phyloP scores from a whole-genome alignment of 2,888 invertebrate genomes.

The Eristalinus sepulchralis region DNA sequence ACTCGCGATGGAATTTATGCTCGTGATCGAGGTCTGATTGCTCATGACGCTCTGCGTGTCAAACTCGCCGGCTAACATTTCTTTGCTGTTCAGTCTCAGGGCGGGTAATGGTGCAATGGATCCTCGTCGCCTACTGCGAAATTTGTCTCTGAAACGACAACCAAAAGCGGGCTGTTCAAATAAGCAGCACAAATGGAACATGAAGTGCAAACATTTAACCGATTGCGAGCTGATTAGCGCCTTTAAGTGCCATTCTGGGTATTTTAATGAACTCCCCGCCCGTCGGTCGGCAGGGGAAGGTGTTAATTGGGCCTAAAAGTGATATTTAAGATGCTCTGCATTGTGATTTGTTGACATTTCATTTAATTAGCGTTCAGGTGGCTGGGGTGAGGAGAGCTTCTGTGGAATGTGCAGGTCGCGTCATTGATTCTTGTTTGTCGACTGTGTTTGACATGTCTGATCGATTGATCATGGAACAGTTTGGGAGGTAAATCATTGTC shows the following conservation, averaged over 20 bases:
- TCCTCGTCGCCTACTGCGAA: slow-evolving; percentile 85
- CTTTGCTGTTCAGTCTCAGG: slow-evolving; percentile 82
- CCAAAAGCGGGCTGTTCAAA: slow-evolving; percentile 1
- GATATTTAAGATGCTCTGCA: neutral
- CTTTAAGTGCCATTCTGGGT: neutral
- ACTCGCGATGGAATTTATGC: slow-evolving; percentile 92
- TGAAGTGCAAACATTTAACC: neutral
- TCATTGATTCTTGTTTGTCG: neutral
- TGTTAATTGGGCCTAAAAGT: neutral
- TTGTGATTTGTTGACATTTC: neutral
- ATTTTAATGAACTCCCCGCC: neutral
- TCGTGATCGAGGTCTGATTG: slow-evolving; percentile 87
- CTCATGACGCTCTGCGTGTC: slow-evolving; percentile 80
- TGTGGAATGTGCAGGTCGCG: neutral
- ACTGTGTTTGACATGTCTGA: neutral
- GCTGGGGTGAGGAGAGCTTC: neutral
- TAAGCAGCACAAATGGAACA: neutral
- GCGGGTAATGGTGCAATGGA: slow-evolving; percentile 84
- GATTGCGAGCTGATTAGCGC: neutral
- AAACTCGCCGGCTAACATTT: slow-evolving; percentile 82
- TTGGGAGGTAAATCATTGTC: neutral
- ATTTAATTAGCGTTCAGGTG: neutral
- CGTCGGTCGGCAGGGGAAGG: neutral
- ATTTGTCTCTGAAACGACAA: slow-evolving; percentile 83
- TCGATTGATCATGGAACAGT: neutral